Conservation (phyloP, 2,113 vertebrate genomes). For the Pitta sordida region DNA sequence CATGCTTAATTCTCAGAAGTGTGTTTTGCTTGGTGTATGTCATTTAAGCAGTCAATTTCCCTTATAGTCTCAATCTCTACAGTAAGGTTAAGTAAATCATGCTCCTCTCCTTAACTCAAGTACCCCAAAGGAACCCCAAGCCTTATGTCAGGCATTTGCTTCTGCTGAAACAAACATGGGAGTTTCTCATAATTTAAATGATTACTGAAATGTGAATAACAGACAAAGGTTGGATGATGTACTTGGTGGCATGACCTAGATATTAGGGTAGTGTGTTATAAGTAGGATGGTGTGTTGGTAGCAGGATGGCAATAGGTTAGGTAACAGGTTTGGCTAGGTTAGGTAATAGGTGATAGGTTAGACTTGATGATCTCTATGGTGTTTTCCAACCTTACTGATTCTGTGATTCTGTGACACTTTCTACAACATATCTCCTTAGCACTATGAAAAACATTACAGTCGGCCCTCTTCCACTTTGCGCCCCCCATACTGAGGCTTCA, state of each 20-base stretch:
- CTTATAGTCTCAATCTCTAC: background rate
- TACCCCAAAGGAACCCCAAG: background rate
- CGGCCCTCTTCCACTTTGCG: too few relatives aligned
- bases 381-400: too few relatives aligned
- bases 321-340: too few relatives aligned
- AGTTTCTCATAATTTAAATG: background rate
- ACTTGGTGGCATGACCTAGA: too few relatives aligned
- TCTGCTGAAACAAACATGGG: background rate
- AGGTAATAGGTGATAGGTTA: too few relatives aligned
- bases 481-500: too few relatives aligned
- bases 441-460: background rate
- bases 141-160: background rate
- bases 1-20: background rate
- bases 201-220: background rate
- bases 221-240: too few relatives aligned
- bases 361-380: too few relatives aligned
- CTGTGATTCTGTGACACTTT: too few relatives aligned
- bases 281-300: too few relatives aligned
- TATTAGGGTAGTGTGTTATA: too few relatives aligned
- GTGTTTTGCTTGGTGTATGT: background rate
- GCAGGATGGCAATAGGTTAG: too few relatives aligned
- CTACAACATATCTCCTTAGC: background rate
- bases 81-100: background rate
- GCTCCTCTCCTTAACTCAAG: background rate
- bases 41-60: background rate